Conservation (phyloP, 1,140 invertebrate genomes). For the Gerris buenoi region DNA sequence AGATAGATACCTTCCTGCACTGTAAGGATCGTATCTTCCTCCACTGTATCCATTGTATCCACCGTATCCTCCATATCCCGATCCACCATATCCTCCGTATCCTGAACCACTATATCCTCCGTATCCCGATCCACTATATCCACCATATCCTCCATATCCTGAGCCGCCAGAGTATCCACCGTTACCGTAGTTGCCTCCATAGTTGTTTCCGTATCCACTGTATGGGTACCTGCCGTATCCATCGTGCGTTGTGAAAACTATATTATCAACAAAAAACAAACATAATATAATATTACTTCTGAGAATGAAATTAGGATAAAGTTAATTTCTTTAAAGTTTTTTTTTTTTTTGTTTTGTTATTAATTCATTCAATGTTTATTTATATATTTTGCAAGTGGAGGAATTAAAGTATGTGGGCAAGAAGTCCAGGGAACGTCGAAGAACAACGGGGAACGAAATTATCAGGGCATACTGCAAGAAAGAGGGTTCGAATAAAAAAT, state of each 20-base stretch:
- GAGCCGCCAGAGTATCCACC: not conserved
- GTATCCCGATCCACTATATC: not conserved
- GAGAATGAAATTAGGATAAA: no score
- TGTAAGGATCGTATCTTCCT: not conserved
- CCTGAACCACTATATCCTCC: not conserved
- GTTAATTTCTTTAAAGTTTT: no score
- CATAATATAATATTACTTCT: no score
- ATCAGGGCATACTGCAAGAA: no score
- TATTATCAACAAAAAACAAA: no score
- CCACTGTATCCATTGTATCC: not conserved
- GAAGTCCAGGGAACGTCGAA: no score
- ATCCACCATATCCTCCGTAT: not conserved
- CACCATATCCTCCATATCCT: not conserved
- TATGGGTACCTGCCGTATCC: conserved; percentile 1
- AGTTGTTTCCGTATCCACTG: not conserved
- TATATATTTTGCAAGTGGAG: no score
- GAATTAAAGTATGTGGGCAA: no score
- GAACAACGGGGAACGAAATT: no score
- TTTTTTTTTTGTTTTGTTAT: no score
- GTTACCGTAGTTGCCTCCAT: not conserved
- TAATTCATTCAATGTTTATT: no score
- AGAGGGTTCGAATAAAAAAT: no score
- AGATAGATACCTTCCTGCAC: not conserved
- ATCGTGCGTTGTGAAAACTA: not conserved
- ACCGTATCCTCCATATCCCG: not conserved